Conservation (phyloP, 2,888 invertebrate genomes). For the Euplexia lucipara region DNA sequence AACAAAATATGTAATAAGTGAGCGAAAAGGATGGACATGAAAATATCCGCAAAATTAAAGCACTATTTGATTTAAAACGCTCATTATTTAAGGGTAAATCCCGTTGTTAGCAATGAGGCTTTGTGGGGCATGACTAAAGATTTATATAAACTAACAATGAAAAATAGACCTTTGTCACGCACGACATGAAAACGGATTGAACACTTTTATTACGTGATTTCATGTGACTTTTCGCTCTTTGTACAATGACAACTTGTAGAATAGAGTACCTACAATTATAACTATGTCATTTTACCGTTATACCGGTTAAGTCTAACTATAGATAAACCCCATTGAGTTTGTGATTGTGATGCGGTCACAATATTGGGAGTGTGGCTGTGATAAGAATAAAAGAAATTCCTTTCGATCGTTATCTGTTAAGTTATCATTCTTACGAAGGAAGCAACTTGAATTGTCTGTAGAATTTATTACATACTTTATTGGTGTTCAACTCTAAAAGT, state of each 20-base stretch:
- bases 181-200: slow-evolving; percentile 47
- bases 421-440: slow-evolving; percentile 30
- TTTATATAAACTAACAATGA: slow-evolving; percentile 40
- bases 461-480: no score
- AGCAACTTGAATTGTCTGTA: neutral
- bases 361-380: slow-evolving; percentile 28
- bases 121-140: slow-evolving; percentile 41
- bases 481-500: no score
- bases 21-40: slow-evolving; percentile 16
- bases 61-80: slow-evolving; percentile 26
- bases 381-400: slow-evolving; percentile 46
- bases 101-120: slow-evolving; percentile 27
- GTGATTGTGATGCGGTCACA: slow-evolving; percentile 34
- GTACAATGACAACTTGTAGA: slow-evolving; percentile 15
- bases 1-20: slow-evolving; percentile 30
- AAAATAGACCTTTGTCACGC: slow-evolving; percentile 53
- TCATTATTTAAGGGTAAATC: slow-evolving; percentile 37
- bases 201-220: slow-evolving; percentile 41
- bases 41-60: slow-evolving; percentile 25
- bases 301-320: neutral
- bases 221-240: slow-evolving; percentile 29
- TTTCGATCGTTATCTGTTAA: slow-evolving; percentile 40
- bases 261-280: slow-evolving; percentile 15
- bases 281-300: slow-evolving; percentile 14
- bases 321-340: slow-evolving; percentile 15